Evolutionary conservation across 2,113 vertebrate genomes (phyloP).

Genomic region (Phalacrocorax brasilianus): DNA sequence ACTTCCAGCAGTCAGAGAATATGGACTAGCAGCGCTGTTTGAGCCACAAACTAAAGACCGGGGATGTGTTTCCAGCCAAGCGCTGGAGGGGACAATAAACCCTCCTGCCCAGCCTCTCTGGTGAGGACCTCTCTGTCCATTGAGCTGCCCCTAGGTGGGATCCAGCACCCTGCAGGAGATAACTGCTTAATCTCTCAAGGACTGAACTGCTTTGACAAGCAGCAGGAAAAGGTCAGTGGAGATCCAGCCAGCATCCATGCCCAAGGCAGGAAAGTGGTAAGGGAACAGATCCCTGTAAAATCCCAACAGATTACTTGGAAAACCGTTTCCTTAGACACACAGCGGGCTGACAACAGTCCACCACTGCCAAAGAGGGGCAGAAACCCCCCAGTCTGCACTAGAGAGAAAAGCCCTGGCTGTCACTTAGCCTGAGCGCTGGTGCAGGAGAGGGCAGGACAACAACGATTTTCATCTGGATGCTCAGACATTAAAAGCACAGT

Average conservation of each 20-base stretch:
- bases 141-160: background rate
- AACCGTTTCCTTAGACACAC: background rate
- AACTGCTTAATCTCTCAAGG: background rate
- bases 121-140: background rate
- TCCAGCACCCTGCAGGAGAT: background rate
- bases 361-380: background rate
- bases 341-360: background rate
- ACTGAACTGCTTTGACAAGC: background rate
- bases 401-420: background rate
- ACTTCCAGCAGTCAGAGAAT: background rate
- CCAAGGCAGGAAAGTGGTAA: background rate
- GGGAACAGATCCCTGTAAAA: background rate
- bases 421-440: fast-evolving
- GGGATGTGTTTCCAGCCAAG: background rate
- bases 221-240: background rate
- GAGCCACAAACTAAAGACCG: background rate
- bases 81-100: background rate
- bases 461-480: fast-evolving
- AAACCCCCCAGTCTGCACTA: fast-evolving
- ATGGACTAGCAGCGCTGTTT: background rate
- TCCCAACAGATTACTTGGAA: background rate
- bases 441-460: background rate
- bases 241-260: background rate
- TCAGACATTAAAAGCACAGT: fast-evolving
- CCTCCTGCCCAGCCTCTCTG: background rate